Percentiles rank a stretch among this genome's conserved stretches.
These are phyloP conservation scores for Agelastica alni DNA, from an alignment of 2,888 invertebrate species.

Conservation along the genomic window DNA sequence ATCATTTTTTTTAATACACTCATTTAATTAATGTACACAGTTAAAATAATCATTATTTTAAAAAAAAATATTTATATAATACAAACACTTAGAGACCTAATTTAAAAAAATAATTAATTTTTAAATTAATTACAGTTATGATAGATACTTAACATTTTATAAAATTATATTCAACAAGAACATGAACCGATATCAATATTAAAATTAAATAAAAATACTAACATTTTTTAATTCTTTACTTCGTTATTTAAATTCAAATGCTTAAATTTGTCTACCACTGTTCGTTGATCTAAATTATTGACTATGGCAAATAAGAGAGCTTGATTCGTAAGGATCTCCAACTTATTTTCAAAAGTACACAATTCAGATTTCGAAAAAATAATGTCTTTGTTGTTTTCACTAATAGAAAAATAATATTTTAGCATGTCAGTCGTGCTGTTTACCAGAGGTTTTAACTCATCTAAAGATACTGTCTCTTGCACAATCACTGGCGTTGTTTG, in stretches of 20 bases:
- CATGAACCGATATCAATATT: too few species aligned
- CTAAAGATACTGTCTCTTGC: constrained; percentile 34
- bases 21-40: too few species aligned
- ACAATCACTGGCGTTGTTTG: constrained; percentile 18
- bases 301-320: constrained; percentile 30
- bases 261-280: constrained; percentile 26
- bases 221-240: too few species aligned
- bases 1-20: too few species aligned
- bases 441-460: constrained; percentile 40
- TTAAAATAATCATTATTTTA: too few species aligned
- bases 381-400: constrained; percentile 22
- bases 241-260: constrained; percentile 40
- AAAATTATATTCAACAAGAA: too few species aligned
- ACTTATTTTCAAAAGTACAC: constrained; percentile 25
- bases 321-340: constrained; percentile 33
- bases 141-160: too few species aligned
- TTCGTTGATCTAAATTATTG: constrained; percentile 30
- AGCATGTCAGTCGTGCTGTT: constrained; percentile 41
- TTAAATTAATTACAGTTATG: too few species aligned
- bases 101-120: too few species aligned
- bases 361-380: constrained; percentile 4
- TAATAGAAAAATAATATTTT: constrained; percentile 24
- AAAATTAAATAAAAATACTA: too few species aligned
- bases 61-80: too few species aligned
- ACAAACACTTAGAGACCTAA: too few species aligned